Conservation (phyloP, 2,797 vertebrate species). For the Chelonia mydas region DNA sequence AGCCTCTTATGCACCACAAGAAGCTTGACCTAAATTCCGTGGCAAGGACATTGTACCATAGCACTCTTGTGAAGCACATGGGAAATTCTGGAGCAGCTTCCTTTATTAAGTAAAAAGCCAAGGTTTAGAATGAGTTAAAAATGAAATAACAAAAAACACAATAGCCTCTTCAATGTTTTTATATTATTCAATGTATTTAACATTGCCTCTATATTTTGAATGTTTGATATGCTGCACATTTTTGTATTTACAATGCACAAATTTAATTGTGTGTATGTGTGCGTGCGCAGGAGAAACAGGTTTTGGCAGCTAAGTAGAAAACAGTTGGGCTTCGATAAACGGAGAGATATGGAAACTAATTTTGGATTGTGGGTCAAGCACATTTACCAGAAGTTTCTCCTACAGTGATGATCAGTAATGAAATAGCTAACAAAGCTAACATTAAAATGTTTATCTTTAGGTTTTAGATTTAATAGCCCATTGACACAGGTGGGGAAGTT, state of each 20-base stretch:
- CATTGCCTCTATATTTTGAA: accelerated
- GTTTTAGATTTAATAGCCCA: accelerated
- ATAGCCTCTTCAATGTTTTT: neutral
- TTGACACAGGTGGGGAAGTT: accelerated
- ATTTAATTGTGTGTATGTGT: neutral
- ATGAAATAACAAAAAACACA: neutral
- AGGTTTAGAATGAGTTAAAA: accelerated
- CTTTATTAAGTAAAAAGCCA: neutral
- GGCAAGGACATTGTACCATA: neutral
- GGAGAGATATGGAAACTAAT: neutral
- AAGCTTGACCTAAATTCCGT: neutral
- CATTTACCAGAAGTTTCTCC: accelerated
- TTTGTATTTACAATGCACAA: accelerated
- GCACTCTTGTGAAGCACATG: neutral
- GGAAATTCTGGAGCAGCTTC: neutral
- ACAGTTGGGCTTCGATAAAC: accelerated
- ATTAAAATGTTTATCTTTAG: neutral
- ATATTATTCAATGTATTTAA: neutral
- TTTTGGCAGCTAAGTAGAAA: neutral
- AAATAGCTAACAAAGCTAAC: accelerated
- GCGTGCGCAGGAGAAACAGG: neutral
- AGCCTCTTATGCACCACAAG: neutral
- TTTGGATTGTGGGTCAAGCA: accelerated
- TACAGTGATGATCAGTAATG: accelerated
- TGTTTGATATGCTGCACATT: accelerated